Evolutionary conservation across 2,888 invertebrate genomes (phyloP).

Genomic region (Leucania comma): DNA sequence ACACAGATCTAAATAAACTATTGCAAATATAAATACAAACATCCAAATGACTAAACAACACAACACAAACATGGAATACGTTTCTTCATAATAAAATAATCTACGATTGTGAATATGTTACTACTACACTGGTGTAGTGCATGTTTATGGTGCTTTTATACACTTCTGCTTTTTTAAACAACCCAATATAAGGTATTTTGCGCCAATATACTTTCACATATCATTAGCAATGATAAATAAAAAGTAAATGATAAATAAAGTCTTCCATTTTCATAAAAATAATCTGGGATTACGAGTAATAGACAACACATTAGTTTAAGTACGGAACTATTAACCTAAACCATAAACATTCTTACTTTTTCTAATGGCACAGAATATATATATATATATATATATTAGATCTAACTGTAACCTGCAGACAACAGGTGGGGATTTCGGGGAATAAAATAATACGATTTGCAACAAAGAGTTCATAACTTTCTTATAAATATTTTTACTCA

Average conservation of each 20-base stretch:
- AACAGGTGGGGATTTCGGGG: not conserved
- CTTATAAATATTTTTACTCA: conserved; percentile 15
- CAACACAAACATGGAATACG: conserved; percentile 11
- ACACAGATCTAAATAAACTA: conserved; percentile 24
- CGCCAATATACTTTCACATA: not conserved
- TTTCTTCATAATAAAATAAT: conserved; percentile 9
- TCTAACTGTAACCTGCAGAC: conserved; percentile 7
- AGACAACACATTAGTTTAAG: conserved; percentile 54
- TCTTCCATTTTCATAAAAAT: conserved; percentile 14
- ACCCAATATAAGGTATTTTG: not conserved
- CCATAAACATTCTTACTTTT: conserved; percentile 39
- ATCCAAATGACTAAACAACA: not conserved
- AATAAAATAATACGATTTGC: not conserved
- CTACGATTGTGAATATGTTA: conserved; percentile 4
- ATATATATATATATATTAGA: conserved; percentile 46
- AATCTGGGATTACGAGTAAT: conserved; percentile 49
- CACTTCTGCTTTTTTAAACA: not conserved
- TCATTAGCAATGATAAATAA: conserved; percentile 11
- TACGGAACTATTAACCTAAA: conserved; percentile 50
- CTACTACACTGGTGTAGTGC: not conserved
- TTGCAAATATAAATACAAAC: conserved; percentile 15
- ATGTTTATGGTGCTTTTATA: not conserved
- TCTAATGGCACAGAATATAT: conserved; percentile 62
- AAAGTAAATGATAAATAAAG: too few relatives aligned
- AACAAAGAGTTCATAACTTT: conserved; percentile 8